Conservation (phyloP, 2,113 vertebrate species). For the Hemicordylus capensis region DNA sequence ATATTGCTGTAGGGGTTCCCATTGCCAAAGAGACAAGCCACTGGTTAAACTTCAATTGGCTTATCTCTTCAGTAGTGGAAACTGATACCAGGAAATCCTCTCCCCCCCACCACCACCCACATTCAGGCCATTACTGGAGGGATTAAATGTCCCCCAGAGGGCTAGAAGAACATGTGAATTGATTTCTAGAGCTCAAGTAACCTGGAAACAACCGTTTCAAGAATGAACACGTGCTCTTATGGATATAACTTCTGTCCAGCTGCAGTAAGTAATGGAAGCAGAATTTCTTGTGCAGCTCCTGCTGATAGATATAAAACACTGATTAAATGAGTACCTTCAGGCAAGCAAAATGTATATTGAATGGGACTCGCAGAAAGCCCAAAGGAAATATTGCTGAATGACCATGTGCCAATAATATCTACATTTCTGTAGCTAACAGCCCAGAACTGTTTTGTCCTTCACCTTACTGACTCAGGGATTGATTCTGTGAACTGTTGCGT, state of each 20-base stretch:
- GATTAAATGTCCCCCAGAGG: background rate
- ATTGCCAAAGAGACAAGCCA: background rate
- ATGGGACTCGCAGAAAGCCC: background rate
- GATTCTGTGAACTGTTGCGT: background rate
- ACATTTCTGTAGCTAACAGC: background rate
- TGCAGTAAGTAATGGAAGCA: accelerated
- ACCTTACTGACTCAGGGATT: background rate
- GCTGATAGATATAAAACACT: background rate
- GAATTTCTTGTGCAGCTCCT: background rate
- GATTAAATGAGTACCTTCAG: background rate
- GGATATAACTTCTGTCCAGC: background rate
- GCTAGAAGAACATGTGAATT: constrained; percentile 28
- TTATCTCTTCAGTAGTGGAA: background rate
- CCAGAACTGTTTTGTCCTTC: background rate
- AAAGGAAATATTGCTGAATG: background rate
- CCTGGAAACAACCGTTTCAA: constrained; percentile 54
- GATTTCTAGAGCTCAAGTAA: constrained; percentile 12
- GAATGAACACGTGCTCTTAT: constrained; percentile 21
- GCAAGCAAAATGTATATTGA: background rate
- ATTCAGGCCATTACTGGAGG: background rate
- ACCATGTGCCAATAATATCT: background rate
- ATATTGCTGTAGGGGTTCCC: background rate
- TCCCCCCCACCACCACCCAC: background rate
- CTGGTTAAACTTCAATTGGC: background rate
- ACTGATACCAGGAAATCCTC: background rate